Evolutionary conservation across 2,797 vertebrate genomes (phyloP), one percentile per base, ranked within the genome.

Genomic region (Molossus alvarezi): DNA sequence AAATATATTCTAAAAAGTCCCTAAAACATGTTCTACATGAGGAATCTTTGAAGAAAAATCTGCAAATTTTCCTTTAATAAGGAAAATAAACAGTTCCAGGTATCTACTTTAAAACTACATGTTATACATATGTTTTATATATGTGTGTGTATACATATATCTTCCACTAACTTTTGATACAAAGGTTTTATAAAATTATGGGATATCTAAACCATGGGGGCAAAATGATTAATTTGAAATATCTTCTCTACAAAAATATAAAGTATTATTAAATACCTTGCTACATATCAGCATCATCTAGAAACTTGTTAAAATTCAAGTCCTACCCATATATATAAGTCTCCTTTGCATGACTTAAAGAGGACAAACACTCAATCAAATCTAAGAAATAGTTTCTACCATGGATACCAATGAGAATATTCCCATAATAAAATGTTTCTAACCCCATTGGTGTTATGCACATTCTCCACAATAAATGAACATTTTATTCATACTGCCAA

Each of bases 241-340:
- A 5, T 45, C 41, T 83, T 57, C 60, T 76, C 48, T 33, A 87
- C 14, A 84, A 93, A 87, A 91, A 86, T 29, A 69, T 72, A 51
- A 53, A 88, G 15, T 60, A 81, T 51, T 15, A 94, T 45, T 81
- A 71, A 92, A 5, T 67, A 77, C 11, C 76, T 80, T 88, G 17
- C 12, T 88, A 77, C 2, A 82, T 25, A 80, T 79, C 5, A 37
- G 45, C 25, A 86, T 84, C 15, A 79, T 23, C 3, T 94, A 80
- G 18, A 27, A 91, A 25, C 15, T 91, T 93, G 29, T 53, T 88
- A 86, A 91, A 92, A 90, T 83, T 87, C 48, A 91, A 51, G 27
- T 14, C 14, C 55, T 64, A 89, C 3, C 21, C 37, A 94, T 53
- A 53, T 88, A 75, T 64, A 25, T 55, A 82, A 94, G 45, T 65